Percentiles rank a stretch among this genome's conserved stretches.
These are phyloP conservation scores for Littorina saxatilis DNA, from an alignment of 1,140 invertebrate genomes.

Conservation along the genomic window DNA sequence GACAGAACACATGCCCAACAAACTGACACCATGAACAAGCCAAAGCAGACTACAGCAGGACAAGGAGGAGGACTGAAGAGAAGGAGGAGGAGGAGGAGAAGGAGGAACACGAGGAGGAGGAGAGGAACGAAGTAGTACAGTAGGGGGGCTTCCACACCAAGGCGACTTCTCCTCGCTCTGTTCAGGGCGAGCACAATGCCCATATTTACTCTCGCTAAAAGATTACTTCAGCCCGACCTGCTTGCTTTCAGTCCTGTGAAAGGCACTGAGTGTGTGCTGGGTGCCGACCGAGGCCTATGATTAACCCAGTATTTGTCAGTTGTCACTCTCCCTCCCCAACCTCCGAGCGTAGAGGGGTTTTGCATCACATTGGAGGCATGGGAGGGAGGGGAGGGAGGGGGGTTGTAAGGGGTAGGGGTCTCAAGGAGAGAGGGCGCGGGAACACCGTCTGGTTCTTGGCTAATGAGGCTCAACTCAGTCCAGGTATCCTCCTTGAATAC, in stretches of 20 bases:
- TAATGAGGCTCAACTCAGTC: too few species aligned
- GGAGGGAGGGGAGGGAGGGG: too few species aligned
- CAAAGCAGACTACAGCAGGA: too few species aligned
- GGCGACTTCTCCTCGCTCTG: not conserved
- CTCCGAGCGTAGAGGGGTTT: not conserved
- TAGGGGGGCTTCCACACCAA: not conserved
- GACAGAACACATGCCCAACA: too few species aligned
- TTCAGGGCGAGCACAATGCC: not conserved
- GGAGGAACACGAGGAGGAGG: not conserved
- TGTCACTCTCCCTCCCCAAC: not conserved
- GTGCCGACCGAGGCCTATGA: slow-evolving; percentile 4
- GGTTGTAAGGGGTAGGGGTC: too few species aligned
- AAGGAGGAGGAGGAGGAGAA: not conserved
- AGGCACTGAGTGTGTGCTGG: not conserved
- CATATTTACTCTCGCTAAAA: slow-evolving; percentile 23
- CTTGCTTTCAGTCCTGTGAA: slow-evolving; percentile 11
- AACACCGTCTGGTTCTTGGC: too few species aligned
- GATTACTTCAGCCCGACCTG: slow-evolving; percentile 17
- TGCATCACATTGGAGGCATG: too few species aligned
- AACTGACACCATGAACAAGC: too few species aligned
- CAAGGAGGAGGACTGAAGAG: too few species aligned
- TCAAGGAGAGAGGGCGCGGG: too few species aligned
- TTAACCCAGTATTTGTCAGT: slow-evolving; percentile 2
- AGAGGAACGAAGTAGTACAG: not conserved
- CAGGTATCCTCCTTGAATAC: too few species aligned